Evolutionary conservation across 92 coral and sea anemone genomes (phyloP).

Genomic region (Phenganax subtilis): DNA sequence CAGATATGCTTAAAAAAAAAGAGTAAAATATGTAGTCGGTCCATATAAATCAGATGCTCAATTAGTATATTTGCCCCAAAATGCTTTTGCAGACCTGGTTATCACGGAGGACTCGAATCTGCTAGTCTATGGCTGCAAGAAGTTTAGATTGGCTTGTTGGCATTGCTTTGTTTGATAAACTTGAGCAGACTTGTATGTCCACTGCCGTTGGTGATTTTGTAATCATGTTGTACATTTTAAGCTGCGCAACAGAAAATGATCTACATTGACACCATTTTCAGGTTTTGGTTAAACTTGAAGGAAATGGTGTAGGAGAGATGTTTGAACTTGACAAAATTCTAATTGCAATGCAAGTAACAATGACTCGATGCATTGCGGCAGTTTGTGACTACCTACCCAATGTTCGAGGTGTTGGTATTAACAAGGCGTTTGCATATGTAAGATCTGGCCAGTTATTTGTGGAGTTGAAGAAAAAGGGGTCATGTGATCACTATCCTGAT

Average conservation of each 20-base stretch:
- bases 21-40: slow-evolving; percentile 38
- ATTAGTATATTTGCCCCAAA: slow-evolving; percentile 35
- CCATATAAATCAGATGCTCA: slow-evolving; percentile 61
- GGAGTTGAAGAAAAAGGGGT: slow-evolving; percentile 31
- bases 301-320: slow-evolving; percentile 49
- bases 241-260: not conserved
- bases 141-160: slow-evolving; percentile 24
- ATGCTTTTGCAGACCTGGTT: slow-evolving; percentile 52
- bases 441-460: slow-evolving; percentile 31
- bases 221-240: too few species aligned
- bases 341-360: slow-evolving; percentile 37
- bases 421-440: slow-evolving; percentile 43
- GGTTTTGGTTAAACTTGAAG: slow-evolving; percentile 48
- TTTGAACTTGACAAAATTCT: slow-evolving; percentile 35
- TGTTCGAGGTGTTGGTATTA: slow-evolving; percentile 52
- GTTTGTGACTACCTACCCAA: slow-evolving; percentile 54
- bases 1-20: slow-evolving; percentile 10
- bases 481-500: slow-evolving; percentile 33
- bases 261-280: not conserved
- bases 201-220: too few species aligned
- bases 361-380: slow-evolving; percentile 55
- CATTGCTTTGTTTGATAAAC: too few species aligned
- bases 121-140: slow-evolving; percentile 53
- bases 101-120: slow-evolving; percentile 60
- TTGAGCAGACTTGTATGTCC: too few species aligned